These are phyloP conservation scores for Palythoa heliodiscus DNA, from an alignment of 92 coral and sea anemone genomes.

Conservation along the genomic window DNA sequence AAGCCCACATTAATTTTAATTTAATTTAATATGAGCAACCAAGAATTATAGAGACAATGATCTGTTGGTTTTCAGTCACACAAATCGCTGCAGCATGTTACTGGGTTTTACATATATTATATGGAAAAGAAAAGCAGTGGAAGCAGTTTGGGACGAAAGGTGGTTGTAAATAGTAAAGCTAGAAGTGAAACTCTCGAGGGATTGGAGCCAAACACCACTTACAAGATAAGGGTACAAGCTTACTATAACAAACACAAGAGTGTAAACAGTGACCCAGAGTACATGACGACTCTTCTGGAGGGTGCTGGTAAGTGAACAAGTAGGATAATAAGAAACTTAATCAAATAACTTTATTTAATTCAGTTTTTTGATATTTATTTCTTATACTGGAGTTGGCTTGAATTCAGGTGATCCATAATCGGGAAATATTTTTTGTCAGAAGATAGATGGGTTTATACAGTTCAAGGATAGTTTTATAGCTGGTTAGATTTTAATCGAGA, in stretches of 20 bases:
- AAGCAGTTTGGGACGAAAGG: slow-evolving; percentile 35
- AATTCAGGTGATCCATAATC: too few species aligned
- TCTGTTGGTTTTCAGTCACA: slow-evolving; percentile 9
- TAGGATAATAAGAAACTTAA: too few species aligned
- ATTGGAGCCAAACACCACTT: slow-evolving; percentile 76
- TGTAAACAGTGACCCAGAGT: slow-evolving; percentile 50
- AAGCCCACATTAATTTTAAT: too few species aligned
- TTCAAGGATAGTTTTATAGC: too few species aligned
- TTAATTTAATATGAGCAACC: not conserved
- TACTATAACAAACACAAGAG: slow-evolving; percentile 50
- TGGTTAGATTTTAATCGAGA: too few species aligned
- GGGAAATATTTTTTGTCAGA: too few species aligned
- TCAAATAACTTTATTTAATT: too few species aligned
- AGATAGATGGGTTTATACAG: too few species aligned
- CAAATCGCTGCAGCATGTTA: not conserved
- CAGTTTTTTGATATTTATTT: too few species aligned
- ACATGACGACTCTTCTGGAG: slow-evolving; percentile 53
- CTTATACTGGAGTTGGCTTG: too few species aligned
- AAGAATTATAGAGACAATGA: not conserved
- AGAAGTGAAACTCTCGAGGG: slow-evolving; percentile 45
- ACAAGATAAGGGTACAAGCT: slow-evolving; percentile 70
- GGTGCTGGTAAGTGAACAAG: slow-evolving; percentile 52
- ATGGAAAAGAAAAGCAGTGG: slow-evolving; percentile 63
- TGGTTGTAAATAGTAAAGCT: slow-evolving; percentile 32
- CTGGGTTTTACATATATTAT: slow-evolving; percentile 68